Evolutionary conservation across 2,797 vertebrate species (phyloP), one percentile per base, ranked within the genome.

Genomic region (Rhinogobio ventralis): DNA sequence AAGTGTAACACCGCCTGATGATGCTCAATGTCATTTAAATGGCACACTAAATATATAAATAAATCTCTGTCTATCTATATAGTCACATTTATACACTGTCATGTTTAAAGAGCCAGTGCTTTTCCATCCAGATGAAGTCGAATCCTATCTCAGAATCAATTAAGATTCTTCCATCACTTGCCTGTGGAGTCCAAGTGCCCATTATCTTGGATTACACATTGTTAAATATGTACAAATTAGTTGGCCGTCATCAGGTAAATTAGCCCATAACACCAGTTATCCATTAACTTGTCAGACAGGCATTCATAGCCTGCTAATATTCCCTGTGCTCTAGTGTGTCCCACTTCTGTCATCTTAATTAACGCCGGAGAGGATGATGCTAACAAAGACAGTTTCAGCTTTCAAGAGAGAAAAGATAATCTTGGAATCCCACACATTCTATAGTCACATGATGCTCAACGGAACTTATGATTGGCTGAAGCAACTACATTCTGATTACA

Each of bases 181-280:
- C 45, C 78, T 53, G 19, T 68, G 14, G 20, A 28, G 17, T 60
- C 39, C 23, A 78, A 62, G 55, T 28, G 33, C 13, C 25, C 62
- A 42, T 83, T 76, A 83, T 9, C 7, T 67, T 15, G n/a, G 71
- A 83, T 83, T 83, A 83, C 11, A 33, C 39, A 66, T 76, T 5
- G 72, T 67, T n/a, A 60, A 60, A 60, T 45, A 62, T 49, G 55
- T 33, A 28, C 25, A 66, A 49, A 64, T 66, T 57, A 66, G 42
- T 75, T 64, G 14, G 28, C 60, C 75, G 81, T 83, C 60, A 83
- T 83, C 71, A 15, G 71, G n/a, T 49, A 23, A 81, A 76, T 82
- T 30, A 25, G 15, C 42, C 23, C 36, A 28, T 67, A 62, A 66
- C 46, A 55, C 20, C 28, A 45, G 76, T 51, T 10, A 64, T 75